Evolutionary conservation across 2,797 vertebrate species (phyloP).

Genomic region (Hydrocynus forskahlii): DNA sequence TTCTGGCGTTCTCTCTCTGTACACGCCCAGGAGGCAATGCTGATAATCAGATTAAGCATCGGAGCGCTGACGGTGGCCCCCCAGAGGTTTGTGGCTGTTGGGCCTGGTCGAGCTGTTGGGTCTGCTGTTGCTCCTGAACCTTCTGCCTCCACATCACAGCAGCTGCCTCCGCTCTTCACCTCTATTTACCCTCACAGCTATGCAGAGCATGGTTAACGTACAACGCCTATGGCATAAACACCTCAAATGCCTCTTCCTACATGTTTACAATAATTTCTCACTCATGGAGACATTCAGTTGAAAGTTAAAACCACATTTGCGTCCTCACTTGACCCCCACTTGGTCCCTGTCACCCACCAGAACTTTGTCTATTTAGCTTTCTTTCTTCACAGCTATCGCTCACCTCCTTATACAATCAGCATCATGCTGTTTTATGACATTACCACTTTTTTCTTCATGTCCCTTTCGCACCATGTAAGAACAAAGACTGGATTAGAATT

Average conservation of each 20-base stretch:
- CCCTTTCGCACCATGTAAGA: too few species aligned
- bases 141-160: slow-evolving; percentile 23
- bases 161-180: slow-evolving; percentile 24
- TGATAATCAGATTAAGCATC: slow-evolving; percentile 58
- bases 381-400: too few species aligned
- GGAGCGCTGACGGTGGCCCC: slow-evolving; percentile 35
- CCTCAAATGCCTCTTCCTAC: neutral
- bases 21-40: neutral
- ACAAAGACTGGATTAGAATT: too few species aligned
- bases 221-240: neutral
- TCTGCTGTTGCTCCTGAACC: slow-evolving; percentile 26
- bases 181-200: neutral
- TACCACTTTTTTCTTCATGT: too few species aligned
- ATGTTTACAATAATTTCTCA: neutral
- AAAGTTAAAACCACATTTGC: too few species aligned
- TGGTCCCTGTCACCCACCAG: too few species aligned
- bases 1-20: neutral
- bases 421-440: too few species aligned
- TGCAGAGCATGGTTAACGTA: neutral
- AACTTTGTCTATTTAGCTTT: too few species aligned
- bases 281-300: too few species aligned
- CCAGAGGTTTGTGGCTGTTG: neutral
- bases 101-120: slow-evolving; percentile 8
- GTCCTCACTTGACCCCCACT: too few species aligned
- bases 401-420: too few species aligned